Evolutionary conservation across 2,888 invertebrate genomes (phyloP), one percentile per base, ranked within the genome.

Genomic region (Orthosia cruda): DNA sequence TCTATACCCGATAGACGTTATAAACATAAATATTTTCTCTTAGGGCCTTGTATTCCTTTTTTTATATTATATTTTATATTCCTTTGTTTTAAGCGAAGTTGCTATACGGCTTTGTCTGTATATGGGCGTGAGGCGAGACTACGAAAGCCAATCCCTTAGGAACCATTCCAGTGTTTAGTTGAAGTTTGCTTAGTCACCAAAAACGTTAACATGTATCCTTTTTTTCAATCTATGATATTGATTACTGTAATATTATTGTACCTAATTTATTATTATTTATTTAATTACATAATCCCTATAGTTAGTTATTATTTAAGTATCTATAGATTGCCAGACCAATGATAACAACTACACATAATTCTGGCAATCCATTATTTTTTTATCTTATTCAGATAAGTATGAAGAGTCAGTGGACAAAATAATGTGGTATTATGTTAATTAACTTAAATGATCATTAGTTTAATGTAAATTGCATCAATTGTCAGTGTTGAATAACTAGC

Each of bases 331-430:
- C 20, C 15, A 9, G 0, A 40, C 15, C 32, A 45, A n/a, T 62
- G 61, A 65, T 69, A 69, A 69, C 47, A 69, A 67, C 5, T 26
- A 64, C 26, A 62, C 47, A 66, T 75, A 52, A 71, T 77, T 81
- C 72, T 58, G 49, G 50, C 71, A 67, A 77, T 73, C 73, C 59
- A 77, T 81, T 82, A 77, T 47, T 16, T 40, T 52, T 59, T 64
- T 80, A 81, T 74, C 57, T 26, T 57, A 71, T 72, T 80, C 58
- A 68, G 81, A 58, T 80, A 62, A 66, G 59, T 81, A 12, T 47
- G 20, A 49, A 55, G 58, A 63, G 69, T 58, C 5, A 16, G 26
- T 61, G 26, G n/a, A 50, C 50, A 45, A 68, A 74, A 45, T 58
- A 20, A 66, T 73, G 23, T 58, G 52, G 52, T 54, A 67, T 58